A percentile compares a stretch with the other conserved stretches of the same genome.
These are phyloP conservation scores for Catostomus latipinnis DNA, from an alignment of 2,797 vertebrate genomes.

Conservation along the genomic window DNA sequence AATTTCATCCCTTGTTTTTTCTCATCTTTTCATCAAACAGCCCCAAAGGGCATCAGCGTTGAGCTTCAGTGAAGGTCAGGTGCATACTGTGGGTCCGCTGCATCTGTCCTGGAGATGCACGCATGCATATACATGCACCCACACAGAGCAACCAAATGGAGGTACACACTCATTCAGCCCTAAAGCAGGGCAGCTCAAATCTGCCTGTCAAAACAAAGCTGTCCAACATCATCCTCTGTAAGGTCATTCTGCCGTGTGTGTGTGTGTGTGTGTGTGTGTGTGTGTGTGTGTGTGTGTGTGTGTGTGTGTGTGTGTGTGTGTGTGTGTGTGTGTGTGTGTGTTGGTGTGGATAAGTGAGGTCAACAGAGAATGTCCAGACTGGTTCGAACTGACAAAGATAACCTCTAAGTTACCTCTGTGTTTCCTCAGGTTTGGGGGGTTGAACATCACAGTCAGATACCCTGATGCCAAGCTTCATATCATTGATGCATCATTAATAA, in stretches of 20 bases:
- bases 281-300: no score
- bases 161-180: conserved; percentile 1
- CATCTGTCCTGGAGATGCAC: conserved; percentile 37
- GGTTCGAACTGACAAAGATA: no score
- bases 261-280: neutral
- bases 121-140: neutral
- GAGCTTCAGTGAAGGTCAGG: conserved; percentile 49
- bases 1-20: conserved; percentile 45
- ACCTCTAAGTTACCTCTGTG: no score
- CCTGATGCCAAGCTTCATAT: conserved; percentile 28
- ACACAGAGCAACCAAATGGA: neutral
- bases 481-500: conserved; percentile 43
- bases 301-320: no score
- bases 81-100: conserved; percentile 25
- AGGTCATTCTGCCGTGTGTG: conserved; percentile 35
- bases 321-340: no score
- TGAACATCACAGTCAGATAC: conserved; percentile 1
- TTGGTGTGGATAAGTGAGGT: no score
- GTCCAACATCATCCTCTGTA: conserved; percentile 45
- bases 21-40: conserved; percentile 49
- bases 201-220: conserved; percentile 49
- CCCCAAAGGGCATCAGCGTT: conserved; percentile 42
- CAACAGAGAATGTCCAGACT: no score
- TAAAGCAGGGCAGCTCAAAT: conserved; percentile 29
- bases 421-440: neutral